These are phyloP conservation scores for Astropecten irregularis DNA, from an alignment of 53 echinoderm and acorn worm species.

Conservation along the genomic window DNA sequence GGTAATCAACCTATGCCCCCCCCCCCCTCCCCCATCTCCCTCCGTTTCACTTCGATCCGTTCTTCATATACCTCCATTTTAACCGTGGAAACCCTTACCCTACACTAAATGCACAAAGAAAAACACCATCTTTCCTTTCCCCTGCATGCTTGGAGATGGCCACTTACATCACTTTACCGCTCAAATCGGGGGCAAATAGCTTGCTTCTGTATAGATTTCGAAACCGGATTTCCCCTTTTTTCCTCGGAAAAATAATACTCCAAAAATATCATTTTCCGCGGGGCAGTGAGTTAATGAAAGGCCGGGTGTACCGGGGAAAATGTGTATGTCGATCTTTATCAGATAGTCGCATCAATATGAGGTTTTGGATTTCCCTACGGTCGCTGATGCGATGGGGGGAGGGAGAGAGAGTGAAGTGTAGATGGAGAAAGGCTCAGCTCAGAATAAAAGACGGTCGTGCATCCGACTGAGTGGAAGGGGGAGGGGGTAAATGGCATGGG, in stretches of 20 bases:
- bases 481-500: background rate
- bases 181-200: slow-evolving; percentile 33
- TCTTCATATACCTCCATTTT: background rate
- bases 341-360: slow-evolving; percentile 34
- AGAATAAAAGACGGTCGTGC: too few species aligned
- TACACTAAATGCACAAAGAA: background rate
- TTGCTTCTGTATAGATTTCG: slow-evolving; percentile 46
- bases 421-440: slow-evolving; percentile 23
- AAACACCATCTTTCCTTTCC: background rate
- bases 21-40: background rate
- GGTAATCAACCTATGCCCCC: too few species aligned
- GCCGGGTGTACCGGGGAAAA: background rate
- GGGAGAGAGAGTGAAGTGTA: slow-evolving; percentile 1
- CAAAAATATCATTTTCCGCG: slow-evolving; percentile 47
- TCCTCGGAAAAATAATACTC: slow-evolving; percentile 49
- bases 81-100: background rate
- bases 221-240: slow-evolving; percentile 34
- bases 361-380: slow-evolving; percentile 50
- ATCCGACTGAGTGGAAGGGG: background rate
- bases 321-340: slow-evolving; percentile 25
- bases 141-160: background rate
- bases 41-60: background rate
- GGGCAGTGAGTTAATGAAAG: slow-evolving; percentile 30
- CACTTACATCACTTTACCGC: slow-evolving; percentile 46
- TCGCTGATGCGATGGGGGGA: background rate